A percentile compares a stretch with the other conserved stretches of the same genome.
phyloP scores from a whole-genome alignment of 2,113 vertebrate species.

The Halcyon malimbica region DNA sequence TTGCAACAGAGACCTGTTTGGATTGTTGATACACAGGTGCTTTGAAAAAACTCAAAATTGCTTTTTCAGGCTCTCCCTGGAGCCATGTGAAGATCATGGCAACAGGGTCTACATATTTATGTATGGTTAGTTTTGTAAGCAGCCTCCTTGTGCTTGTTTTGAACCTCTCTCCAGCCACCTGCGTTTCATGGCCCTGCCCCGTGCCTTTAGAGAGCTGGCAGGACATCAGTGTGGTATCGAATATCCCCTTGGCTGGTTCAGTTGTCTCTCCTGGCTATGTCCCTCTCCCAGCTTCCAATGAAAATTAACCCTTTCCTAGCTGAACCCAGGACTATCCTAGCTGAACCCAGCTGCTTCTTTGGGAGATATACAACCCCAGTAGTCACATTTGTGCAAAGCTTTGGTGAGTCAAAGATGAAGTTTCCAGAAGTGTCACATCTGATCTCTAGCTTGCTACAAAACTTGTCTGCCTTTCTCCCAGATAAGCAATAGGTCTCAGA shows the following conservation, averaged over 20 bases:
- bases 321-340: too few relatives aligned
- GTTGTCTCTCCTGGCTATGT: too few relatives aligned
- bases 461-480: neutral
- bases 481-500: neutral
- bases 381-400: neutral
- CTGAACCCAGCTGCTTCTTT: too few relatives aligned
- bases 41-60: neutral
- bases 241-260: too few relatives aligned
- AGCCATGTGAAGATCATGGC: neutral
- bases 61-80: neutral
- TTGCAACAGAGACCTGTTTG: neutral
- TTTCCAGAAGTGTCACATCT: neutral
- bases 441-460: neutral
- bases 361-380: too few relatives aligned
- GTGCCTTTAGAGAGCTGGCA: too few relatives aligned
- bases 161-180: neutral
- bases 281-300: too few relatives aligned
- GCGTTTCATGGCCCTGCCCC: fast-evolving
- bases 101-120: fast-evolving
- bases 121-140: neutral
- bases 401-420: neutral
- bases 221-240: too few relatives aligned
- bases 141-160: neutral
- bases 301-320: too few relatives aligned
- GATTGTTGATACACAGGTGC: neutral